Percentiles rank a stretch among this genome's conserved stretches.
Evolutionary conservation across 2,888 invertebrate genomes (phyloP).

Genomic region (Aphodius sticticus): DNA sequence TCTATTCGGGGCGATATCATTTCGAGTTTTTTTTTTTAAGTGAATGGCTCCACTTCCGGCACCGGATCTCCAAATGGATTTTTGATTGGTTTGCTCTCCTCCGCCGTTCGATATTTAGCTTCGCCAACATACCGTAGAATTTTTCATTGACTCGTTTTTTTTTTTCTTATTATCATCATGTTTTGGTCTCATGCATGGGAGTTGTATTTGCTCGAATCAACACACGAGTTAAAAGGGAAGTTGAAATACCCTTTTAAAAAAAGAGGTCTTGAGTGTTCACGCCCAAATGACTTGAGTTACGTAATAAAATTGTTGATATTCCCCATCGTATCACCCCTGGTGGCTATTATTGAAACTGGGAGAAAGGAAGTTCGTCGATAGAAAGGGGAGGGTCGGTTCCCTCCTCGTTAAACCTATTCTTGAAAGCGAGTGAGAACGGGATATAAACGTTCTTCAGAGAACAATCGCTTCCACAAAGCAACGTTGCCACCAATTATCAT

Average conservation of each 20-base stretch:
- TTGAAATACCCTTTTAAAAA: too few species aligned
- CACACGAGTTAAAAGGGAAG: too few species aligned
- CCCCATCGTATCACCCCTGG: neutral
- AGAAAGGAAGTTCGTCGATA: neutral
- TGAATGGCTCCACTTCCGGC: neutral
- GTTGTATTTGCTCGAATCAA: too few species aligned
- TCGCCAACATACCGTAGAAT: neutral
- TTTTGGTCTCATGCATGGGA: too few species aligned
- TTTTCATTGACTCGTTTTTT: too few species aligned
- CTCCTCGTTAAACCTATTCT: neutral
- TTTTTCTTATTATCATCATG: too few species aligned
- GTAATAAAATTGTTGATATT: conserved; percentile 4
- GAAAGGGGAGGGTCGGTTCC: neutral
- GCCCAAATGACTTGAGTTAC: neutral
- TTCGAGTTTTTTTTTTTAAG: neutral
- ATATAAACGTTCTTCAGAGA: neutral
- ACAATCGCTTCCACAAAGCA: neutral
- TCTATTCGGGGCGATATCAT: neutral
- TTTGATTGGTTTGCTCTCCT: neutral
- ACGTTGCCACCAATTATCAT: neutral
- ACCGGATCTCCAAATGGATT: neutral
- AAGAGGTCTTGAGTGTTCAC: too few species aligned
- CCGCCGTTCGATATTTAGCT: neutral
- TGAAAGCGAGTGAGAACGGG: neutral
- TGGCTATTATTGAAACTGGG: neutral